Percentiles rank a stretch among this genome's conserved stretches.
Evolutionary conservation across 2,888 invertebrate genomes (phyloP).

Genomic region (Nesidiocoris tenuis): DNA sequence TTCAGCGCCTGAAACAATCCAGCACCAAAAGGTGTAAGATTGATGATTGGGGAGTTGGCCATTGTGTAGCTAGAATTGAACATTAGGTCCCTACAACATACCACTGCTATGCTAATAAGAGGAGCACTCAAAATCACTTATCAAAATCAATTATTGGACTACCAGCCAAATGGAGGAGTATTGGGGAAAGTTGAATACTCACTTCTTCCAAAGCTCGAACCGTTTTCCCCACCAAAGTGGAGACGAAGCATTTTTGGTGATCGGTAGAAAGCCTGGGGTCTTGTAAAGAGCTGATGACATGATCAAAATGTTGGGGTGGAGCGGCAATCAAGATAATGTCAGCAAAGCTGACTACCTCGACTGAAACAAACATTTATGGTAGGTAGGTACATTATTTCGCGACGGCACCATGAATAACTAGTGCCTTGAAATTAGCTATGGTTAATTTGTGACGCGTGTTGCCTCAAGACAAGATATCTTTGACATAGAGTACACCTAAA

Average conservation of each 20-base stretch:
- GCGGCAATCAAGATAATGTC: conserved; percentile 83
- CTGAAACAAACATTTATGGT: conserved; percentile 50
- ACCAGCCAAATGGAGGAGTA: background rate
- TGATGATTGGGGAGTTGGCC: too few species aligned
- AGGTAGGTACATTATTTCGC: background rate
- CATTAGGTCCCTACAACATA: too few species aligned
- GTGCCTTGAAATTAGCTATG: too few species aligned
- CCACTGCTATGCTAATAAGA: too few species aligned
- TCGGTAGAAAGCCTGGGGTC: background rate
- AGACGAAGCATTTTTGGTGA: conserved; percentile 28
- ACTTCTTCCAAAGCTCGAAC: background rate
- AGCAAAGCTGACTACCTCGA: conserved; percentile 63
- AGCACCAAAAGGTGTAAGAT: too few species aligned
- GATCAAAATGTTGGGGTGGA: conserved; percentile 74
- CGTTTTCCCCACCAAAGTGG: conserved; percentile 23
- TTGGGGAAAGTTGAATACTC: background rate
- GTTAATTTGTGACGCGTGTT: too few species aligned
- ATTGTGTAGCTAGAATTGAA: too few species aligned
- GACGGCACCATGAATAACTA: too few species aligned
- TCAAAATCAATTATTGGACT: too few species aligned
- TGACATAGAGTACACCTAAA: too few species aligned
- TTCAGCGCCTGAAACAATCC: conserved; percentile 8
- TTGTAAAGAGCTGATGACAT: conserved; percentile 5
- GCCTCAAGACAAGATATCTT: too few species aligned
- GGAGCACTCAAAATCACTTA: too few species aligned